Evolutionary conservation across 2,797 vertebrate species (phyloP).

Genomic region (Clarias platycephalus): DNA sequence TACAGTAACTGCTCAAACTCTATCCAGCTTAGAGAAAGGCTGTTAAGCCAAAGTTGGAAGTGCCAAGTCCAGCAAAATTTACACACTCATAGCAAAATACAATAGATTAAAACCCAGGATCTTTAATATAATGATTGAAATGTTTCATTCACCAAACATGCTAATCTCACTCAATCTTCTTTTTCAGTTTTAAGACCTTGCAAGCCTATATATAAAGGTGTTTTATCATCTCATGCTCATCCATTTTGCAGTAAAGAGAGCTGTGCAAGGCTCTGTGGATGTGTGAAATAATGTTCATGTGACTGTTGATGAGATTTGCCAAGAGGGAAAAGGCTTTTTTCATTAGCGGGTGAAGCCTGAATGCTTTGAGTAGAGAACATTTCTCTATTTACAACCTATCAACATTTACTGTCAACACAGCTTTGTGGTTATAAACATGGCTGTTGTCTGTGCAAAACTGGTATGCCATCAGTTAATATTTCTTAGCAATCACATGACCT

Average conservation of each 20-base stretch:
- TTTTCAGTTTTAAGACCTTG: constrained; percentile 1
- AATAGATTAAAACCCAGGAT: neutral
- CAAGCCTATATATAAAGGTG: neutral
- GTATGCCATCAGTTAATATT: neutral
- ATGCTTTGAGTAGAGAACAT: neutral
- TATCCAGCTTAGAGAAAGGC: constrained; percentile 61
- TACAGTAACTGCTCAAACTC: constrained; percentile 62
- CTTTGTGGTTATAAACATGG: neutral
- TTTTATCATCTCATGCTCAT: neutral
- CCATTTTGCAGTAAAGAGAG: neutral
- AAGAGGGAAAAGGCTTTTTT: neutral
- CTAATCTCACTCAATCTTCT: neutral
- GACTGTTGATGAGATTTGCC: neutral
- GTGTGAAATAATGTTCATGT: neutral
- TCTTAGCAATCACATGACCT: neutral
- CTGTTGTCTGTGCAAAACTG: neutral
- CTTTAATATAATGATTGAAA: neutral
- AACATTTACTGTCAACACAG: neutral
- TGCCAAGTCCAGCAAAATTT: neutral
- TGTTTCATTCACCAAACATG: neutral
- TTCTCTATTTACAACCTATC: neutral
- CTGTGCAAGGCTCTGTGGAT: neutral
- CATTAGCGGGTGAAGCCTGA: neutral
- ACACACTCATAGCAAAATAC: neutral
- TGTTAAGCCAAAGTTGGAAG: constrained; percentile 5